Evolutionary conservation across 2,888 invertebrate genomes (phyloP), one percentile per base, ranked within the genome.

Genomic region (Sialis fuliginosa): DNA sequence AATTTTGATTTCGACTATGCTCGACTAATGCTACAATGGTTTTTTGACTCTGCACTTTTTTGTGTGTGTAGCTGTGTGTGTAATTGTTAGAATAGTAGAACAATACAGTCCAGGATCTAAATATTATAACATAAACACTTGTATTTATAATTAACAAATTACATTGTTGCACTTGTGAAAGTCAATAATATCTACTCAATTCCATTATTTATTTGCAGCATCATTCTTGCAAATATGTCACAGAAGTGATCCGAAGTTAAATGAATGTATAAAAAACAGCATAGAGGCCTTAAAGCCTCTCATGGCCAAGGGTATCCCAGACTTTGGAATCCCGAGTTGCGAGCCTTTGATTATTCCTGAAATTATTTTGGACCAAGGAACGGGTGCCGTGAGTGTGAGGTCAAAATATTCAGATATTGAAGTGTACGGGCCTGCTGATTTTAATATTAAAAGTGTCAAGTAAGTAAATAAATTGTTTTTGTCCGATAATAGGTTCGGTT

Each of bases 141-240:
- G 4, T 22, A 22, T 22, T 22, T 22, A 22, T 22, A 22, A 22
- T 22, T 22, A 22, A 22, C 4, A 22, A 22, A 22, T 22, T 22
- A 22, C 22, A 22, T 22, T 22, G 22, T 22, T 22, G 22, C 22
- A 22, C 22, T 22, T 22, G 22, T 22, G 22, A 22, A 22, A 22
- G 22, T 22, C 2, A 22, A 22, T 22, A 22, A 22, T 22, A 22
- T 22, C 22, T 22, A 22, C 22, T 22, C 10, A 44, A 9, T 22
- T 44, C 33, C 7, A 44, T 34, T 34, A 8, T 52, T 42, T 47
- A 13, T 47, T 63, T 65, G 5, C 60, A 84, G 84, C 82, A 31
- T 61, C 69, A 6, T 82, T 75, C 59, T 67, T 85, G 9, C 71
- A 77, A 56, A 63, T 79, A 48, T 85, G 85, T 57, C 74, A 71